phyloP scores from a whole-genome alignment of 2,113 vertebrate genomes.

The Tetrao urogallus region DNA sequence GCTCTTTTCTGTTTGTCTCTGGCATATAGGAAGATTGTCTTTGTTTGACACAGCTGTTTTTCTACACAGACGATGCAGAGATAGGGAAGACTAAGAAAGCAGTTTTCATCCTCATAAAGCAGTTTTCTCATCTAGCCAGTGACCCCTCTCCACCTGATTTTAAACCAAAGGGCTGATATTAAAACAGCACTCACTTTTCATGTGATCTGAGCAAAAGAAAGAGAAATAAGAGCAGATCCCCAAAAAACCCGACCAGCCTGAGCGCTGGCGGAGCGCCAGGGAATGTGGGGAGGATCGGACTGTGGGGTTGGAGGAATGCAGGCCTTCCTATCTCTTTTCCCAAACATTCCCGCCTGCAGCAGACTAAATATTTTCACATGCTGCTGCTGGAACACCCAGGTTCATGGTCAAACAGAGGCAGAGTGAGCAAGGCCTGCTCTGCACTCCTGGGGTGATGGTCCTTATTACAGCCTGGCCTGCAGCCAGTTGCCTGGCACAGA shows the following conservation, averaged over 20 bases:
- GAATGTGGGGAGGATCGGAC: conserved; percentile 32
- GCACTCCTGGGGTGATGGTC: not conserved
- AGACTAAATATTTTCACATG: conserved; percentile 66
- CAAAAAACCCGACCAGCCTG: not conserved
- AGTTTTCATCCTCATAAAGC: not conserved
- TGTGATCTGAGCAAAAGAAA: fast-evolving
- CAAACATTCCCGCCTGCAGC: conserved; percentile 53
- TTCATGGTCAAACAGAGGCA: not conserved
- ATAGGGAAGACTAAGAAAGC: not conserved
- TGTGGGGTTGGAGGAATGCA: conserved; percentile 31
- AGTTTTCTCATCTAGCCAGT: no score
- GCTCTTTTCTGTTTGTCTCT: not conserved
- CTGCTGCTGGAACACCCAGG: conserved; percentile 40
- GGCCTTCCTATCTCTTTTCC: conserved; percentile 52
- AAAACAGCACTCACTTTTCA: not conserved
- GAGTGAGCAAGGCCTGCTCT: not conserved
- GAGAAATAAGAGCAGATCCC: not conserved
- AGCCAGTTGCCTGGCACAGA: not conserved
- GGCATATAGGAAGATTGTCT: not conserved
- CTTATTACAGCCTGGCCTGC: not conserved
- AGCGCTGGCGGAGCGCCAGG: not conserved
- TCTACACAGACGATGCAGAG: not conserved
- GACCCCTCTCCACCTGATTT: not conserved
- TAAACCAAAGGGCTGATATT: not conserved
- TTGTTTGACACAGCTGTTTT: not conserved